Base-by-base conservation (phyloP, 2,888 invertebrate genomes). In the Phlogophora meticulosa region DNA sequence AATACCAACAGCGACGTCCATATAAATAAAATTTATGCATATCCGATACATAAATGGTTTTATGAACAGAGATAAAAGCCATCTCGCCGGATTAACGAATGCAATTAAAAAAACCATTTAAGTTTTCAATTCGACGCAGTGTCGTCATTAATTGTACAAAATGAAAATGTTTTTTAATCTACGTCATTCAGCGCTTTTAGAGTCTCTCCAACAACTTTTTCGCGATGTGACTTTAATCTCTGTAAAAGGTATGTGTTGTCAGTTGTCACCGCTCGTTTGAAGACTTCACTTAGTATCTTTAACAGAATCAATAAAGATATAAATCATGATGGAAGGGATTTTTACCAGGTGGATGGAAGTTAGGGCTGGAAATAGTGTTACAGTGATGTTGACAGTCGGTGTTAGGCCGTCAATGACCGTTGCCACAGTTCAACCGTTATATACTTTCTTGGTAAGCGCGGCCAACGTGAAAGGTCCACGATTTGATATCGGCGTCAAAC, bases 21-120 rank as follows among this genome's bases (percentile, higher is more conserved):
- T 53, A 60, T 70, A 72, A 78, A 80, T 69, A 43, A 38, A 69
- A 79, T 82, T 62, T 76, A 72, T 67, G 80, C 45, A 72, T 60
- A 61, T 55, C 63, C 63, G 61, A 72, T 71, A 75, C 68, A 52
- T 69, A 70, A 61, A 78, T 78, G 43, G 74, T 60, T 74, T 78
- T 60, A 74, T 57, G 61, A 36, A 59, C 24, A 11, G 56, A 55
- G 52, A 75, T 78, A 75, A 81, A 66, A 69, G 40, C 48, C 45
- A 57, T 53, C 45, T 40, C 32, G 52, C 43, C 13, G 60, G 53
- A 73, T 68, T 51, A 53, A 64, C 46, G 51, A 58, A 68, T 58
- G 52, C 46, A 57, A 57, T 69, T 73, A 57, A 81, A 78, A 77
- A 45, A 48, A n/a, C 46, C 36, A 49, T 57, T 49, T 40, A 43